These are phyloP conservation scores for Huso huso DNA, from an alignment of 2,797 vertebrate species.

Conservation along the genomic window DNA sequence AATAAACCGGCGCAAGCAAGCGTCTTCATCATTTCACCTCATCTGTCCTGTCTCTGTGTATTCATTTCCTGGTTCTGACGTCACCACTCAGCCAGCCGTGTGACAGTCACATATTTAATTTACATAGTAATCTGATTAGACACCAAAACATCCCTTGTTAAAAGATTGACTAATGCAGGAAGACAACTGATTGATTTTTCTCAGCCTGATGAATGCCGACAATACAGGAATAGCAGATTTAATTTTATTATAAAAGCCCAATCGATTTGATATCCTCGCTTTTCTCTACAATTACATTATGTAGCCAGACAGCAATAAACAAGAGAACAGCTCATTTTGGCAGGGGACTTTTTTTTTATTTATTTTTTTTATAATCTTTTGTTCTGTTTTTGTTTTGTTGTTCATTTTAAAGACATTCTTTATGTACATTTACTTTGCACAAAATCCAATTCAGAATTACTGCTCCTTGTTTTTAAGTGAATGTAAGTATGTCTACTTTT, in stretches of 20 bases:
- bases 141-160: constrained; percentile 1
- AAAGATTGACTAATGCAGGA: not conserved
- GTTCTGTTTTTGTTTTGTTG: too few relatives aligned
- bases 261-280: not conserved
- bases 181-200: constrained; percentile 2
- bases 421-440: too few relatives aligned
- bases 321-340: not conserved
- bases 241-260: constrained; percentile 4
- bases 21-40: too few relatives aligned
- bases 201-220: constrained; percentile 2
- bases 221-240: not conserved
- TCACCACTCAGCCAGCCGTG: too few relatives aligned
- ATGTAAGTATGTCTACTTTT: too few relatives aligned
- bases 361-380: too few relatives aligned
- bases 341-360: not conserved
- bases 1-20: too few relatives aligned
- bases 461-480: too few relatives aligned
- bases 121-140: not conserved
- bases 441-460: too few relatives aligned
- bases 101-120: not conserved
- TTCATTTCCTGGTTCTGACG: too few relatives aligned
- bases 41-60: too few relatives aligned
- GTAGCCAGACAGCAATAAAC: not conserved
- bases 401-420: too few relatives aligned
- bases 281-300: not conserved